Evolutionary conservation across 2,113 vertebrate genomes (phyloP).

Genomic region (Sciurus niger): DNA sequence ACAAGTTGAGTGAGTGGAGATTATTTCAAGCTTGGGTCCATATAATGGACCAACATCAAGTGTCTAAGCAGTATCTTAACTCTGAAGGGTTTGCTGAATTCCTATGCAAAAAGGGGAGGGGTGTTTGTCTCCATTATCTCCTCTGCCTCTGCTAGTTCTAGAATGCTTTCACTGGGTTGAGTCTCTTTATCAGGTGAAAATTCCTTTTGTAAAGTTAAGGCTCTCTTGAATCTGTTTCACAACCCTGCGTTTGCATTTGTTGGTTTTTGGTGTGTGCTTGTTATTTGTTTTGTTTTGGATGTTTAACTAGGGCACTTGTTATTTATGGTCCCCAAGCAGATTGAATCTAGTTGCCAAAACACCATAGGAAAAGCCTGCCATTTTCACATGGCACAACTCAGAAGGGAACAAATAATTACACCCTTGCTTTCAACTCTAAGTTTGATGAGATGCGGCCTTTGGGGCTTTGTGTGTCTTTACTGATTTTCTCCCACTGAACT

Average conservation of each 20-base stretch:
- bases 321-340: constrained; percentile 23
- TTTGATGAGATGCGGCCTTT: constrained; percentile 50
- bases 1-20: not conserved
- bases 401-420: constrained; percentile 60
- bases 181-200: constrained; percentile 23
- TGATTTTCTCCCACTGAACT: constrained; percentile 63
- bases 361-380: constrained; percentile 11
- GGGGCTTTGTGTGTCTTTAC: constrained; percentile 49
- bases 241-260: not conserved
- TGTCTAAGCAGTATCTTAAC: not conserved
- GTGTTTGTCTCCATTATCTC: not conserved
- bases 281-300: constrained; percentile 55
- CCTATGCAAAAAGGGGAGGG: not conserved
- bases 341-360: not conserved
- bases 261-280: not conserved
- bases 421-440: constrained; percentile 57
- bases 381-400: constrained; percentile 1
- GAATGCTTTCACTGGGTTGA: not conserved
- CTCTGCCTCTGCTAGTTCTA: not conserved
- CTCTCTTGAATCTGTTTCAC: not conserved
- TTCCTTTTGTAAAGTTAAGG: constrained; percentile 23
- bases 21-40: not conserved
- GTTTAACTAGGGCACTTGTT: constrained; percentile 13
- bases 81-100: not conserved
- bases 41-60: not conserved